Evolutionary conservation across 2,797 vertebrate genomes (phyloP).

Genomic region (Coendou prehensilis): DNA sequence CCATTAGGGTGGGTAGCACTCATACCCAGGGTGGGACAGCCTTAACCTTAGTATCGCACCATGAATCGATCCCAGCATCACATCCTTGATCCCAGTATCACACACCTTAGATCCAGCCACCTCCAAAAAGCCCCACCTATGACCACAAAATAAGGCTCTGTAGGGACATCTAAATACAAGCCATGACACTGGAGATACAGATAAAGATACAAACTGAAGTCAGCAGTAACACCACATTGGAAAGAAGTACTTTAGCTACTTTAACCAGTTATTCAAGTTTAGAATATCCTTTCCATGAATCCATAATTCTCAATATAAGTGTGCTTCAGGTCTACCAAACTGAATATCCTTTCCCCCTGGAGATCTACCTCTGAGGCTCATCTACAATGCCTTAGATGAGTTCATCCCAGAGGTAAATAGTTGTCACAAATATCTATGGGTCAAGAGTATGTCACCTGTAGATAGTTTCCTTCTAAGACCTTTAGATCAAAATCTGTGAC

Average conservation of each 20-base stretch:
- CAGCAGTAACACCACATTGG: neutral
- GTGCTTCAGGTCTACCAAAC: neutral
- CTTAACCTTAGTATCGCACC: neutral
- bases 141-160: neutral
- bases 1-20: neutral
- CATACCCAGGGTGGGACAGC: neutral
- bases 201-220: neutral
- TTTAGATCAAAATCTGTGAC: neutral
- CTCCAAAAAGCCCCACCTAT: neutral
- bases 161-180: neutral
- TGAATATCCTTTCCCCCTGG: neutral
- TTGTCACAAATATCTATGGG: neutral
- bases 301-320: neutral
- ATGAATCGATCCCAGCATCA: neutral
- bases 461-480: neutral
- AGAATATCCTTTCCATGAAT: neutral
- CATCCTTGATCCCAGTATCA: neutral
- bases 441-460: neutral
- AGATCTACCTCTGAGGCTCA: neutral
- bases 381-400: neutral
- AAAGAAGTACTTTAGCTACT: neutral
- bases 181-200: neutral
- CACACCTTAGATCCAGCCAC: neutral
- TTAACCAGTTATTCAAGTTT: constrained; percentile 1
- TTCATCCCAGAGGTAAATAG: neutral